Evolutionary conservation across 2,888 invertebrate genomes (phyloP).

Genomic region (Macrosoma leucophasiata): DNA sequence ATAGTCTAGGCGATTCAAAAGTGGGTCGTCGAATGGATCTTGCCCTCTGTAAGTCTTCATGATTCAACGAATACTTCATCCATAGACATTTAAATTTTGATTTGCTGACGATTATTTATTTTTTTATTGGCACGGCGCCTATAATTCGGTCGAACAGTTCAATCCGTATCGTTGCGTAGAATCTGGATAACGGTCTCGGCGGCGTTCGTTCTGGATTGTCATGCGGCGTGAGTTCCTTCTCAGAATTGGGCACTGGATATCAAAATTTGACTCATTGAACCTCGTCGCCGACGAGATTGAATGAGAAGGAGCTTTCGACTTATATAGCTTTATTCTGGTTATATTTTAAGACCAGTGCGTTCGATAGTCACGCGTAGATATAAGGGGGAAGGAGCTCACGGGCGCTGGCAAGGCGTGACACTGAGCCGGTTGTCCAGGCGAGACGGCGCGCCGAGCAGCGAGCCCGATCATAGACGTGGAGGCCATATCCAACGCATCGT

Average conservation of each 20-base stretch:
- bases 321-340: no score
- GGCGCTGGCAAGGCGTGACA: conserved; percentile 31
- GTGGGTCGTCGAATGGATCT: conserved; percentile 86
- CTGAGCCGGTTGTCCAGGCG: conserved; percentile 68
- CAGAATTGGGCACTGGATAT: no score
- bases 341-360: no score
- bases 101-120: conserved; percentile 66
- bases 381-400: conserved; percentile 24
- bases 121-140: conserved; percentile 71
- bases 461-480: conserved; percentile 82
- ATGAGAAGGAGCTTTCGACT: no score
- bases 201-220: conserved; percentile 28
- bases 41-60: conserved; percentile 87
- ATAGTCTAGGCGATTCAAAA: conserved; percentile 61
- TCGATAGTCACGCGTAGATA: no score
- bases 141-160: no score
- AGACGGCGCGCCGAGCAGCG: conserved; percentile 77
- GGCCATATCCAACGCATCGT: conserved; percentile 77
- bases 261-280: no score
- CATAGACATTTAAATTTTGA: conserved; percentile 63
- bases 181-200: conserved; percentile 23
- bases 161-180: no score
- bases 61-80: no score
- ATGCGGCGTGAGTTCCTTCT: conserved; percentile 44
- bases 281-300: no score